phyloP scores from a whole-genome alignment of 2,113 vertebrate genomes.

The Scytalopus superciliaris region DNA sequence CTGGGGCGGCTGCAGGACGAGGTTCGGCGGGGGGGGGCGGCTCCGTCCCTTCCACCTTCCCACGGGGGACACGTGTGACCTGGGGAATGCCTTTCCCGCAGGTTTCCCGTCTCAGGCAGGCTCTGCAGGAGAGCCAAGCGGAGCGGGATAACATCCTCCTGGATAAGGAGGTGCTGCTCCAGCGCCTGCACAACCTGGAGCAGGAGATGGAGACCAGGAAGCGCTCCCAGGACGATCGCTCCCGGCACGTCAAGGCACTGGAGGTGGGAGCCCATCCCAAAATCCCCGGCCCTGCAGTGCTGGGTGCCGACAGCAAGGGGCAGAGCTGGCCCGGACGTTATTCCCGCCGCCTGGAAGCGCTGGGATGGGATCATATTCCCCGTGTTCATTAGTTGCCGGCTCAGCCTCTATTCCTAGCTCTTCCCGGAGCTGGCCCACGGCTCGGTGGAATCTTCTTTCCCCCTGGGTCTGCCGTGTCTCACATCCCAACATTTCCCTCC shows the following conservation, averaged over 20 bases:
- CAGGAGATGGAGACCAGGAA: slow-evolving; percentile 81
- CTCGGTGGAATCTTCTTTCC: too few species aligned
- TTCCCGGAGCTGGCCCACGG: neutral
- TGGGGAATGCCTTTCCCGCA: neutral
- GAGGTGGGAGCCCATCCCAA: slow-evolving; percentile 74
- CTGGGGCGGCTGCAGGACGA: slow-evolving; percentile 86
- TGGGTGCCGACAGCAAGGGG: neutral
- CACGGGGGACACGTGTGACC: fast-evolving
- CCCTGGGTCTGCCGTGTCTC: too few species aligned
- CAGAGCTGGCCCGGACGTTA: neutral
- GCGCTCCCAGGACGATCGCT: slow-evolving; percentile 81
- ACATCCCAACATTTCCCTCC: neutral
- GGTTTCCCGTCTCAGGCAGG: slow-evolving; percentile 83
- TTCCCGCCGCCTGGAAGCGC: neutral
- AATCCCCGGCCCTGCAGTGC: fast-evolving
- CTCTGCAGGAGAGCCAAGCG: slow-evolving; percentile 79
- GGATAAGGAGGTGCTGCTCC: slow-evolving; percentile 87
- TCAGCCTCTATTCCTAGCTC: neutral
- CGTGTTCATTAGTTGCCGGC: neutral
- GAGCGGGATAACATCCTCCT: slow-evolving; percentile 82
- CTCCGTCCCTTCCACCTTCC: fast-evolving
- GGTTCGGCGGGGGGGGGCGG: slow-evolving; percentile 2
- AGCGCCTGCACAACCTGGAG: slow-evolving; percentile 86
- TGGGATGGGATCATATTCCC: neutral
- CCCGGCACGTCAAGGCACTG: slow-evolving; percentile 81